A percentile compares a stretch with the other conserved stretches of the same genome.
phyloP scores from a whole-genome alignment of 2,888 invertebrate genomes.

The Monochamus alternatus region DNA sequence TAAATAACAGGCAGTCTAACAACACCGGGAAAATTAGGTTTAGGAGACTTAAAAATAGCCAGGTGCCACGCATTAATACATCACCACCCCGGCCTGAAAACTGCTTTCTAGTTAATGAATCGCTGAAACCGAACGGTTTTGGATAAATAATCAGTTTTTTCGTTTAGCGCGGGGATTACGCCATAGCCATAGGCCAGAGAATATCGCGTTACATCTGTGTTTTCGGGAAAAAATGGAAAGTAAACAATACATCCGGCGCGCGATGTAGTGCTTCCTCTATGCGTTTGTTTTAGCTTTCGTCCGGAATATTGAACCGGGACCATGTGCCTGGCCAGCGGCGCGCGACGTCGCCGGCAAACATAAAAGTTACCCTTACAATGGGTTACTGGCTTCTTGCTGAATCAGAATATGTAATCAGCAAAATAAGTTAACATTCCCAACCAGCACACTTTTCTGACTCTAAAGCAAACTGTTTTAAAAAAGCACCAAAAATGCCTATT shows the following conservation, averaged over 20 bases:
- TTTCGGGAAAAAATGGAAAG: conserved; percentile 52
- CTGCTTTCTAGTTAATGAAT: conserved; percentile 33
- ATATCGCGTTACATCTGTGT: conserved; percentile 41
- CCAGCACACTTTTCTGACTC: too few relatives aligned
- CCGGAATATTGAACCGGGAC: conserved; percentile 59
- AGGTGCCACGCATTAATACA: conserved; percentile 37
- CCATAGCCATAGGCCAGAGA: conserved; percentile 23
- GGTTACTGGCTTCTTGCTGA: too few relatives aligned
- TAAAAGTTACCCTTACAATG: too few relatives aligned
- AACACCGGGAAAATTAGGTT: conserved; percentile 21
- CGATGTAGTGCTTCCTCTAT: conserved; percentile 56
- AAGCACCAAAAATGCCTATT: too few relatives aligned
- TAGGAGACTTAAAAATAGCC: conserved; percentile 33
- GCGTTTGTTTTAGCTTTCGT: conserved; percentile 60
- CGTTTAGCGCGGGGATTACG: background rate
- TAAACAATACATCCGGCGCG: conserved; percentile 63
- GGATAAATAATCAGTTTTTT: conserved; percentile 37
- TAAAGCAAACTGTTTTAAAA: too few relatives aligned
- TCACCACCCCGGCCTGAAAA: conserved; percentile 28
- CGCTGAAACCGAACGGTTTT: conserved; percentile 32
- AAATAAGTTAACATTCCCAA: too few relatives aligned
- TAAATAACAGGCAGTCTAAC: conserved; percentile 9
- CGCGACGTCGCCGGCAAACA: background rate
- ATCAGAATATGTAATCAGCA: too few relatives aligned
- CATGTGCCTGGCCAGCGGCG: conserved; percentile 55